Conservation (phyloP, 2,113 vertebrate genomes). For the Antigone vipio region DNA sequence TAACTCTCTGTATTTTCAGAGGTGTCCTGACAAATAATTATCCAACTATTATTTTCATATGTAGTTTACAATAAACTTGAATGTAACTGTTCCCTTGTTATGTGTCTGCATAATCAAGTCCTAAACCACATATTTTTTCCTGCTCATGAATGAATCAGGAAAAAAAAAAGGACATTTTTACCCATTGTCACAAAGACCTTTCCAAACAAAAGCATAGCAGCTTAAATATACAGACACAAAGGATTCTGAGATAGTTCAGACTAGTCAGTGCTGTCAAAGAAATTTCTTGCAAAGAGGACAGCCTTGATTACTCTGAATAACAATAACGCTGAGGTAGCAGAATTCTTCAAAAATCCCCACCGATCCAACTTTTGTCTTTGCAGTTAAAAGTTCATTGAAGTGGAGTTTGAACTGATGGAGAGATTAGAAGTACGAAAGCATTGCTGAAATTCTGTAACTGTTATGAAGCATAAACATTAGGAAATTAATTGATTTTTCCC, state of each 20-base stretch:
- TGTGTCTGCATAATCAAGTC: background rate
- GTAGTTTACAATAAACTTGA: background rate
- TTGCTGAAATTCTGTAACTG: background rate
- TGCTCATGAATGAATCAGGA: background rate
- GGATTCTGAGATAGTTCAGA: background rate
- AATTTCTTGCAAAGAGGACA: background rate
- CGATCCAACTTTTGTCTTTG: background rate
- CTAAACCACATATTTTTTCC: background rate
- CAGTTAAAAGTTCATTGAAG: background rate
- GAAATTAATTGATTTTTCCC: constrained; percentile 30
- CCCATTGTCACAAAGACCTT: background rate
- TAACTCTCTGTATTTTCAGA: background rate
- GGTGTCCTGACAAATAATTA: background rate
- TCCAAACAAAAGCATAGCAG: background rate
- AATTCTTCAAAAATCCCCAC: background rate
- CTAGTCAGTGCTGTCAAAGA: background rate
- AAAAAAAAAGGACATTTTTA: background rate
- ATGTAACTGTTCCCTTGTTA: background rate
- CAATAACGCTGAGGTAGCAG: background rate
- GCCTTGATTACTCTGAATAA: background rate
- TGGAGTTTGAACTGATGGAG: background rate
- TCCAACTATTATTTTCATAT: background rate
- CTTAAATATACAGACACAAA: background rate
- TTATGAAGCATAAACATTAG: constrained; percentile 20
- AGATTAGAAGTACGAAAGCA: constrained; percentile 1